A percentile compares a stretch with the other conserved stretches of the same genome.
Conservation (phyloP, 2,113 vertebrate species). For the Scophthalmus maximus region DNA sequence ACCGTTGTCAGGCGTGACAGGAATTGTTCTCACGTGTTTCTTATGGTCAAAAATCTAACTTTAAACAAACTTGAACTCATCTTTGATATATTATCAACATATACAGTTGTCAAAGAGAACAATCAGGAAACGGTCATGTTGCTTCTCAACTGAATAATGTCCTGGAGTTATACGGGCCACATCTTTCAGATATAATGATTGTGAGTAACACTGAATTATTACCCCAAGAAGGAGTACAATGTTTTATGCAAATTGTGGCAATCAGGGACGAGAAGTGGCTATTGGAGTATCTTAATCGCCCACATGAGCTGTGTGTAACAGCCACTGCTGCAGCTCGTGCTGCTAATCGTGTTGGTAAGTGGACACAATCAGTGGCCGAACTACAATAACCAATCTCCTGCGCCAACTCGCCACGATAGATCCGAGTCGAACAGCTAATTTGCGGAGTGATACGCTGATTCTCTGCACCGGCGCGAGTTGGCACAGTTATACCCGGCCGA, state of each 20-base stretch:
- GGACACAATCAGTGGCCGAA: neutral
- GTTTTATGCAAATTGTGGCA: neutral
- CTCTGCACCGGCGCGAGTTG: too few species aligned
- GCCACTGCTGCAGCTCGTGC: neutral
- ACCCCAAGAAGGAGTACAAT: neutral
- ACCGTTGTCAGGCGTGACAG: constrained; percentile 3
- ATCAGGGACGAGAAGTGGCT: neutral
- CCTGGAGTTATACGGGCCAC: neutral
- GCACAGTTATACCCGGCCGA: too few species aligned
- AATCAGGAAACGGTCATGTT: neutral
- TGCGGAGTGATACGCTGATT: too few species aligned
- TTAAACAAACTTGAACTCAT: neutral
- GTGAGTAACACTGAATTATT: neutral
- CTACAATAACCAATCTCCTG: too few species aligned
- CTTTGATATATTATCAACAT: neutral
- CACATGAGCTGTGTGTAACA: neutral
- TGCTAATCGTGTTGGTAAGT: neutral
- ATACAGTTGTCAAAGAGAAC: neutral
- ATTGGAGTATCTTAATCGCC: neutral
- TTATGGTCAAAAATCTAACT: too few species aligned
- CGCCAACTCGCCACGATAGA: too few species aligned
- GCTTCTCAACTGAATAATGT: neutral
- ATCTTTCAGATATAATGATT: neutral
- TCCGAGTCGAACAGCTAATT: too few species aligned
- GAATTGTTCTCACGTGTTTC: neutral